Conservation (phyloP, 2,113 vertebrate species). For the Panthera leo region DNA sequence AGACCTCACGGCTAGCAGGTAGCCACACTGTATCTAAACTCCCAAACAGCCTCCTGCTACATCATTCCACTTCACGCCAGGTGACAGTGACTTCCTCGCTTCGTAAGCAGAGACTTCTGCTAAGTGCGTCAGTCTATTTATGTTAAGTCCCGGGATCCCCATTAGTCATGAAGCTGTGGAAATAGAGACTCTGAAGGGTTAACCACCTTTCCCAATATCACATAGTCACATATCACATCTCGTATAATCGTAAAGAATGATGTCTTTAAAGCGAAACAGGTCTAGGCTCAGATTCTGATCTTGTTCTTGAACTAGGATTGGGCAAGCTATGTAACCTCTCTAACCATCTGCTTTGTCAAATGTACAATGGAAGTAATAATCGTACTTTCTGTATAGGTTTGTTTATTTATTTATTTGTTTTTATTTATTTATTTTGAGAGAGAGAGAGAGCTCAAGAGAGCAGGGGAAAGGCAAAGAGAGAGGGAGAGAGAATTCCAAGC, state of each 20-base stretch:
- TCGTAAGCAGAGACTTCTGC: neutral
- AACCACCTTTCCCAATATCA: neutral
- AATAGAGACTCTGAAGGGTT: neutral
- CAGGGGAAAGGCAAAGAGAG: too few species aligned
- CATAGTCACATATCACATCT: neutral
- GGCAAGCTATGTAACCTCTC: neutral
- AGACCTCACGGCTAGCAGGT: neutral
- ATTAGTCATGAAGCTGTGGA: neutral
- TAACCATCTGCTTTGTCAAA: neutral
- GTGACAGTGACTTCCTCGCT: neutral
- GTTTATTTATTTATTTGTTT: neutral
- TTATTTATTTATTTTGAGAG: too few species aligned
- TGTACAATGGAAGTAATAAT: neutral
- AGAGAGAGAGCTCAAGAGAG: too few species aligned
- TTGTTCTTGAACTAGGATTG: neutral
- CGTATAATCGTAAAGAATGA: neutral
- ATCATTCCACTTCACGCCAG: too few species aligned
- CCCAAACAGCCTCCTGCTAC: neutral
- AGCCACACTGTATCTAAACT: neutral
- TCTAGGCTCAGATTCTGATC: neutral
- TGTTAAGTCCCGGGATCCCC: neutral
- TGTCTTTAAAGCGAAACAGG: neutral
- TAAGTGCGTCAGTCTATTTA: neutral
- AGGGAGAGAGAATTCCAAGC: too few species aligned
- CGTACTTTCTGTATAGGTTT: neutral